Conservation (phyloP, 2,888 invertebrate genomes). For the Resseliella maxima region DNA sequence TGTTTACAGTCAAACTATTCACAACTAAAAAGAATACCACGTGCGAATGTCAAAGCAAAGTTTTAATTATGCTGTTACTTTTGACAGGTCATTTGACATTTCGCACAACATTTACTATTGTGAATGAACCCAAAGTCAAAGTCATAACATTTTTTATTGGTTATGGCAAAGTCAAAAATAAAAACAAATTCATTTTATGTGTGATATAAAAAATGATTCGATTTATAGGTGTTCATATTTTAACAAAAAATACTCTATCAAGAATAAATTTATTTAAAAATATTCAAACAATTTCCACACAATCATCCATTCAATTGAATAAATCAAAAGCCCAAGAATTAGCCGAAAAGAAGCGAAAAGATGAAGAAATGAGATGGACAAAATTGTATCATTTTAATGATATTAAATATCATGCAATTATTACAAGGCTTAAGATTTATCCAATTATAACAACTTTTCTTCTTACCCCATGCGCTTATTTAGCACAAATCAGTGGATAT, state of each 20-base stretch:
- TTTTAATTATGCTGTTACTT: neutral
- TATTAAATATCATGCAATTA: neutral
- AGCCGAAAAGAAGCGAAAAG: neutral
- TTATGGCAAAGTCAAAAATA: neutral
- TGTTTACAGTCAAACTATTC: neutral
- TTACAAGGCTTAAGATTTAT: neutral
- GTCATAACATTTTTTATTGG: neutral
- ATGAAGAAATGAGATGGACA: neutral
- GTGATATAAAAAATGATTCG: neutral
- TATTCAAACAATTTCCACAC: neutral
- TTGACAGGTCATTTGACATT: neutral
- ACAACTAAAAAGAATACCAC: neutral
- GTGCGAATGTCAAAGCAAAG: constrained; percentile 32
- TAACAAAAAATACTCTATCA: neutral
- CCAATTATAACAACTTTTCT: neutral
- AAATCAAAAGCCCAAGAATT: constrained; percentile 18
- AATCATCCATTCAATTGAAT: neutral
- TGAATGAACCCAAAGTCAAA: constrained; percentile 2
- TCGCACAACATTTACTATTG: neutral
- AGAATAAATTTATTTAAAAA: neutral
- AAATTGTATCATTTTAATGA: neutral
- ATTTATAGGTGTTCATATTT: neutral
- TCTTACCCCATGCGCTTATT: neutral
- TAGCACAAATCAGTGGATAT: neutral
- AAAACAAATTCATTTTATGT: neutral